These are phyloP conservation scores for Ochotona curzoniae DNA, from an alignment of 2,113 vertebrate species.

Conservation along the genomic window DNA sequence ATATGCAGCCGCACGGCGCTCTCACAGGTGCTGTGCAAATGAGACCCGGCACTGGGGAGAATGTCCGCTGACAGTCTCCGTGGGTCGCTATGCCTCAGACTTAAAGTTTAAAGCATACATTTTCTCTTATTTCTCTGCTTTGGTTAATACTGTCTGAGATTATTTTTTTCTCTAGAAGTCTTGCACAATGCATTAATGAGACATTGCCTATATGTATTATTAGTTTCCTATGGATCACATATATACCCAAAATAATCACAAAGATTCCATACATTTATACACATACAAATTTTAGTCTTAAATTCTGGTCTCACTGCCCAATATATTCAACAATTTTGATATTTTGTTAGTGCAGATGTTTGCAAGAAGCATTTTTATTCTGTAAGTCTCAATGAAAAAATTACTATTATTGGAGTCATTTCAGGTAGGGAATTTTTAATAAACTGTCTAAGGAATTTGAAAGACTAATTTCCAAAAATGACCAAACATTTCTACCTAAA, in stretches of 20 bases:
- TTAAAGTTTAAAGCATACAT: constrained; percentile 77
- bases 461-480: neutral
- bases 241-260: constrained; percentile 67
- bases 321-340: neutral
- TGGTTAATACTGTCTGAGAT: constrained; percentile 63
- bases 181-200: constrained; percentile 52
- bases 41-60: constrained; percentile 73
- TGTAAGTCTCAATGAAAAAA: neutral
- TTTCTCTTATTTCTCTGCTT: constrained; percentile 73
- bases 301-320: neutral
- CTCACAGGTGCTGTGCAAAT: constrained; percentile 81
- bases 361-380: neutral
- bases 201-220: constrained; percentile 68
- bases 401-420: neutral
- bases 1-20: constrained; percentile 78
- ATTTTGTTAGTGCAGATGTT: neutral
- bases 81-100: constrained; percentile 73
- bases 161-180: constrained; percentile 68
- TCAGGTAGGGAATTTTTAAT: neutral
- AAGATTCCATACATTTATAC: neutral
- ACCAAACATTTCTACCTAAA: neutral
- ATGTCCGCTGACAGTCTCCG: constrained; percentile 74
- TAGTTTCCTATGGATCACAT: constrained; percentile 69
- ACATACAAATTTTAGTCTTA: neutral
- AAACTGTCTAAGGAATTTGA: neutral